Percentiles rank a stretch among this genome's conserved stretches.
Conservation (phyloP, 2,888 invertebrate genomes). For the Xylophagus ater region DNA sequence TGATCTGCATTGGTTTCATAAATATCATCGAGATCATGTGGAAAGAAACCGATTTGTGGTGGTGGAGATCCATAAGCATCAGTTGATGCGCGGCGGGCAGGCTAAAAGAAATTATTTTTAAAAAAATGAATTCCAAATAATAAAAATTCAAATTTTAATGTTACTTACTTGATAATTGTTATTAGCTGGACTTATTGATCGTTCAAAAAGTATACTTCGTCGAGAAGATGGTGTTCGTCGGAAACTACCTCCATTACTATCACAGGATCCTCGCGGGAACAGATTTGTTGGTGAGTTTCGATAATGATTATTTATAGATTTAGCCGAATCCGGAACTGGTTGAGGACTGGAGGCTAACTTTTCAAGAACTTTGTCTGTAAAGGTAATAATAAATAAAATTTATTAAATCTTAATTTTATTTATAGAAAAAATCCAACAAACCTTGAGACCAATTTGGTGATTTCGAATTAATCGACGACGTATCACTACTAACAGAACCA, state of each 20-base stretch:
- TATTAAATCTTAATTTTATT: neutral
- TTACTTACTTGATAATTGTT: constrained; percentile 26
- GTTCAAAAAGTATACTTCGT: constrained; percentile 28
- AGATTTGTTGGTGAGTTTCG: constrained; percentile 28
- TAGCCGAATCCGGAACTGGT: constrained; percentile 33
- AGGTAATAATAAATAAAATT: neutral
- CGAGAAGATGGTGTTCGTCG: constrained; percentile 31
- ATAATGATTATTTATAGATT: constrained; percentile 29
- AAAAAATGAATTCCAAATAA: neutral
- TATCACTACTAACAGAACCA: constrained; percentile 33
- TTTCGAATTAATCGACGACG: constrained; percentile 31
- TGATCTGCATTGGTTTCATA: constrained; percentile 36
- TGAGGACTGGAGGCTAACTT: constrained; percentile 32
- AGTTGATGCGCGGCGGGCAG: constrained; percentile 29
- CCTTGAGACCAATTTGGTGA: constrained; percentile 30
- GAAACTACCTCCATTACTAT: constrained; percentile 28
- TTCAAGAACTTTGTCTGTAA: constrained; percentile 24
- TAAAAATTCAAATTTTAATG: neutral
- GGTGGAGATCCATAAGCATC: constrained; percentile 31
- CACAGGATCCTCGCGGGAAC: constrained; percentile 28
- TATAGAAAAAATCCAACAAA: constrained; percentile 17
- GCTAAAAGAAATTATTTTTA: constrained; percentile 22
- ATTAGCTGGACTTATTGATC: constrained; percentile 34
- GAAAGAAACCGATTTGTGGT: constrained; percentile 28
- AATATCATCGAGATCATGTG: constrained; percentile 39